A percentile compares a stretch with the other conserved stretches of the same genome.
Evolutionary conservation across 2,888 invertebrate genomes (phyloP).

Genomic region (Oscheius myriophilus): DNA sequence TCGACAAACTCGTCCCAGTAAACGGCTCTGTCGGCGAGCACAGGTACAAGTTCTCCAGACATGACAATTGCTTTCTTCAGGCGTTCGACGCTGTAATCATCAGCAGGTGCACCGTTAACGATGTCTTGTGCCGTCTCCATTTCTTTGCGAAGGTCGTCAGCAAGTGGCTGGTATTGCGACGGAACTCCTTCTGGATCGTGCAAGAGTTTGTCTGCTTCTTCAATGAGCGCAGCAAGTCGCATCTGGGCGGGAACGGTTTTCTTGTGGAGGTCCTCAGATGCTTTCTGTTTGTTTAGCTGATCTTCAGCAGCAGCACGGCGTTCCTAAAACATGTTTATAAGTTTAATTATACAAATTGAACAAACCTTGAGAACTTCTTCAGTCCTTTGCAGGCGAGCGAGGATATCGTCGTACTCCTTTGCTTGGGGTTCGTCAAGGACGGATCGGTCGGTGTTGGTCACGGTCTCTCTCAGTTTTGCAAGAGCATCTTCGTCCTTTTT

Average conservation of each 20-base stretch:
- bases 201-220: slow-evolving; percentile 42
- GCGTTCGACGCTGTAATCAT: slow-evolving; percentile 29
- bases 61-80: slow-evolving; percentile 37
- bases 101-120: slow-evolving; percentile 23
- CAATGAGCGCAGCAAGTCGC: slow-evolving; percentile 45
- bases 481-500: slow-evolving; percentile 35
- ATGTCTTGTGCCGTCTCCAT: slow-evolving; percentile 33
- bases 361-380: slow-evolving; percentile 41
- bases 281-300: slow-evolving; percentile 39
- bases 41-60: slow-evolving; percentile 39
- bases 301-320: slow-evolving; percentile 45
- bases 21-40: slow-evolving; percentile 46
- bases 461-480: slow-evolving; percentile 32
- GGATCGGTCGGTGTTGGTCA: slow-evolving; percentile 34
- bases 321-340: slow-evolving; percentile 37
- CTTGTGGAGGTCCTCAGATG: slow-evolving; percentile 38
- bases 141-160: slow-evolving; percentile 39
- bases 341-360: not conserved
- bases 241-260: slow-evolving; percentile 33
- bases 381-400: slow-evolving; percentile 45
- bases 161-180: slow-evolving; percentile 40
- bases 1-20: slow-evolving; percentile 52
- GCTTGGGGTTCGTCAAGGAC: slow-evolving; percentile 45
- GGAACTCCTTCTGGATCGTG: slow-evolving; percentile 49
- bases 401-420: slow-evolving; percentile 42